These are phyloP conservation scores for Malurus alboscapulatus DNA, from an alignment of 2,113 vertebrate species.

Conservation along the genomic window DNA sequence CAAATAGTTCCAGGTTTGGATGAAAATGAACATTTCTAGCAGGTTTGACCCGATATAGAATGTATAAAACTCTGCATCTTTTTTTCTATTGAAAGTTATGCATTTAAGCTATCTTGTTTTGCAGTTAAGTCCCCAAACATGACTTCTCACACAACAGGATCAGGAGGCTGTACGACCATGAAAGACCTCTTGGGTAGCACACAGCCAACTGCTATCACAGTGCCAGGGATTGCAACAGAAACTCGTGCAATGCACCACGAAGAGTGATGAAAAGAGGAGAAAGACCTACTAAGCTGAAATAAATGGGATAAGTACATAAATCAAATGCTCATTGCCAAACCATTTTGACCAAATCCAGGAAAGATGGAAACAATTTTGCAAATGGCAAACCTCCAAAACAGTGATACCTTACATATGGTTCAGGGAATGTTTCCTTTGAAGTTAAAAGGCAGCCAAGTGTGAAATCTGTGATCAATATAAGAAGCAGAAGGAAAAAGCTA, in stretches of 20 bases:
- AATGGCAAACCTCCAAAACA: conserved; percentile 18
- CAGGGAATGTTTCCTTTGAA: conserved; percentile 21
- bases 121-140: background rate
- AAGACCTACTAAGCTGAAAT: background rate
- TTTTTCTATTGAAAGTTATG: background rate
- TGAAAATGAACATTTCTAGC: background rate
- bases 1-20: background rate
- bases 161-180: background rate
- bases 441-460: conserved; percentile 8
- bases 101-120: background rate
- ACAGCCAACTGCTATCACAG: background rate
- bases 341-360: background rate
- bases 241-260: background rate
- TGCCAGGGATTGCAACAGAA: background rate
- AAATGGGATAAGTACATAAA: background rate
- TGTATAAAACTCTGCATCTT: background rate
- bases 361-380: conserved; percentile 37
- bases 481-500: conserved; percentile 37
- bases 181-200: background rate
- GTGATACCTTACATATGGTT: conserved; percentile 8
- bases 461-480: conserved; percentile 31
- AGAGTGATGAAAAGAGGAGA: background rate
- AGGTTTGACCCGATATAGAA: background rate
- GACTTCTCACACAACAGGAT: background rate
- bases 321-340: background rate